A percentile compares a stretch with the other conserved stretches of the same genome.
These are phyloP conservation scores for Pseudachorutes palmiensis DNA, from an alignment of 1,140 invertebrate species.

Conservation along the genomic window DNA sequence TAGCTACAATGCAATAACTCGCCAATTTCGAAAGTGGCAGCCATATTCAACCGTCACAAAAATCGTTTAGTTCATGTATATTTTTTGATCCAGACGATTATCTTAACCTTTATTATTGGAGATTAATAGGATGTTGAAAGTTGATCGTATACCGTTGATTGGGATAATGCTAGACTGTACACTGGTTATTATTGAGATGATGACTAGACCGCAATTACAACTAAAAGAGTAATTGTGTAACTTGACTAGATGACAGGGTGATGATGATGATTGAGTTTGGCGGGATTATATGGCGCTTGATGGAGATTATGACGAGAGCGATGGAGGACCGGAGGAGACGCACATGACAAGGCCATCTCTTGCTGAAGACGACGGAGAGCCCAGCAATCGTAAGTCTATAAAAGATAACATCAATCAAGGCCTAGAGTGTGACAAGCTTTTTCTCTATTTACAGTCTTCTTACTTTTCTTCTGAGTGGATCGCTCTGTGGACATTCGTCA, in stretches of 20 bases:
- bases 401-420: constrained; percentile 9
- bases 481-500: constrained; percentile 37
- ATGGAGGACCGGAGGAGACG: constrained; percentile 34
- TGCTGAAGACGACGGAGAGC: constrained; percentile 36
- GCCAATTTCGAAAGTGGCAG: too few species aligned
- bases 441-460: neutral
- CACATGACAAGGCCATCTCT: constrained; percentile 34
- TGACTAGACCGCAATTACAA: neutral
- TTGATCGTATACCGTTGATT: too few species aligned
- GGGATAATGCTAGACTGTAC: too few species aligned
- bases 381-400: constrained; percentile 38
- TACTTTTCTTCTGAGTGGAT: constrained; percentile 36
- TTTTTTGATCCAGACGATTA: too few species aligned
- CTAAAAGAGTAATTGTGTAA: neutral
- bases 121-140: too few species aligned
- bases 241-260: constrained; percentile 3
- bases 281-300: neutral
- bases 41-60: too few species aligned
- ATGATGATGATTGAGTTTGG: constrained; percentile 14
- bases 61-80: too few species aligned
- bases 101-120: too few species aligned
- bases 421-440: neutral
- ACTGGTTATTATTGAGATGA: neutral
- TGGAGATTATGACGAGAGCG: constrained; percentile 28
- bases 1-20: too few species aligned